Conservation (phyloP, 1,140 invertebrate species). For the Dolichoris vasculosae region DNA sequence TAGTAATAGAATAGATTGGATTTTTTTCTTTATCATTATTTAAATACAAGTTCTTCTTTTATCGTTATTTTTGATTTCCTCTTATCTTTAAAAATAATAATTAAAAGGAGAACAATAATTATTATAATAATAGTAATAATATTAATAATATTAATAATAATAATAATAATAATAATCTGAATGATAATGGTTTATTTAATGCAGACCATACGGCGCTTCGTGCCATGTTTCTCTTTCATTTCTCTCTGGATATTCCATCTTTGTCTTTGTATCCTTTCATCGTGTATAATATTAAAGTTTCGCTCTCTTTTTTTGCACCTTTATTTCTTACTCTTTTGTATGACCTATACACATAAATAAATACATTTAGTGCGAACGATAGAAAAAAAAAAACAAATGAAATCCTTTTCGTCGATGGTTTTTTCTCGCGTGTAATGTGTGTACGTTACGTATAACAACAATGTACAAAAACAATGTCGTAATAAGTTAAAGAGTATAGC, state of each 20-base stretch:
- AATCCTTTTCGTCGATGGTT: conserved; percentile 1
- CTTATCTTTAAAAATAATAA: conserved; percentile 55
- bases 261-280: conserved; percentile 37
- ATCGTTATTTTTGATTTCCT: conserved; percentile 50
- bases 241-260: conserved; percentile 30
- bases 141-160: too few relatives aligned
- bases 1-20: conserved; percentile 67
- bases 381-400: conserved; percentile 6
- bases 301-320: conserved; percentile 19
- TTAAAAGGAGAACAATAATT: conserved; percentile 54
- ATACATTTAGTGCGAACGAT: conserved; percentile 19
- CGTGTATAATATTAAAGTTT: conserved; percentile 18
- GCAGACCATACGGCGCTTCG: conserved; percentile 39
- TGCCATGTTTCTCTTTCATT: conserved; percentile 43
- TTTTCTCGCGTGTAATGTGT: neutral
- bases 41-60: conserved; percentile 71
- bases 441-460: conserved; percentile 15
- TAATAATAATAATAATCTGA: conserved; percentile 55
- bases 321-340: conserved; percentile 32
- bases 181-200: conserved; percentile 50
- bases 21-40: conserved; percentile 69
- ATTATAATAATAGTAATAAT: conserved; percentile 55
- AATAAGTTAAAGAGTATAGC: neutral
- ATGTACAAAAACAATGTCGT: conserved; percentile 17
- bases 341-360: conserved; percentile 24